Conservation (phyloP, 2,113 vertebrate species). For the Delphinapterus leucas region DNA sequence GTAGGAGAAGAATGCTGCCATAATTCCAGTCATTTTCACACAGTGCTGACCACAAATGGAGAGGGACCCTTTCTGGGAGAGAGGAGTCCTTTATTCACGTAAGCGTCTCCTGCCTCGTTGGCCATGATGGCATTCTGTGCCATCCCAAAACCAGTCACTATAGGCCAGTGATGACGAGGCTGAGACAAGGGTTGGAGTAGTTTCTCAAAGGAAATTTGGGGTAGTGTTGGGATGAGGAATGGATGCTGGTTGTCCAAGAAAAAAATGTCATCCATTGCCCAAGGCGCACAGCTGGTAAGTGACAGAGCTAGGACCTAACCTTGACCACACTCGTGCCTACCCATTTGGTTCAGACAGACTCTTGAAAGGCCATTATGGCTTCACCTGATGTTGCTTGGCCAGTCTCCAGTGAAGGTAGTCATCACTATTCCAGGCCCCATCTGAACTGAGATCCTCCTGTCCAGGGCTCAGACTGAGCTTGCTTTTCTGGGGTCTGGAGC, state of each 20-base stretch:
- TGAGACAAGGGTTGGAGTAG: background rate
- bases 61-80: background rate
- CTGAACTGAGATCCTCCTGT: background rate
- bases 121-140: background rate
- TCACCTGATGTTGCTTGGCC: background rate
- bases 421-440: background rate
- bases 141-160: background rate
- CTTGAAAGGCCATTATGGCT: background rate
- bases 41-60: background rate
- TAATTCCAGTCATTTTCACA: background rate
- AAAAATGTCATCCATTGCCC: background rate
- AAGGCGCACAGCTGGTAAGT: background rate
- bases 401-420: background rate
- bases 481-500: background rate
- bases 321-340: background rate
- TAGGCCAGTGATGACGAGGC: background rate
- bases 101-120: background rate
- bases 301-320: background rate
- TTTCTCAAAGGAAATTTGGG: background rate
- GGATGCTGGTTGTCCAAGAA: background rate
- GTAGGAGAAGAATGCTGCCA: background rate
- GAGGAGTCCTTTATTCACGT: background rate
- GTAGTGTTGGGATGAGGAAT: background rate
- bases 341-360: background rate
- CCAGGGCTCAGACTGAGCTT: background rate